Evolutionary conservation across 2,113 vertebrate genomes (phyloP).

Genomic region (Caloenas nicobarica): DNA sequence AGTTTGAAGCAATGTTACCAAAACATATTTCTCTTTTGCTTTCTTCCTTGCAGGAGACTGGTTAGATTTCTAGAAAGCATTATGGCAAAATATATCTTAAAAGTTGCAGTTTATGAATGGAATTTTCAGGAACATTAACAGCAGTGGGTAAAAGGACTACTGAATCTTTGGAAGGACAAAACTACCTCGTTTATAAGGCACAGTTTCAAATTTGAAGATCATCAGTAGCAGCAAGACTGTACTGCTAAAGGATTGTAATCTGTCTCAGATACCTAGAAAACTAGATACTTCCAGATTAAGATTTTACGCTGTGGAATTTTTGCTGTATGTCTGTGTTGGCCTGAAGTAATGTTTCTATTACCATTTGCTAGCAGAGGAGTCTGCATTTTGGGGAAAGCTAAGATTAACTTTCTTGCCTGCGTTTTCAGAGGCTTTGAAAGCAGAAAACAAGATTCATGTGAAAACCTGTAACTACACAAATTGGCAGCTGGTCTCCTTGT

Average conservation of each 20-base stretch:
- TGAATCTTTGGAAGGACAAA: not conserved
- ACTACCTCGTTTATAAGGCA: not conserved
- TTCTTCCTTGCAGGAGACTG: not conserved
- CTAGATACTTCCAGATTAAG: not conserved
- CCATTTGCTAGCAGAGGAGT: fast-evolving
- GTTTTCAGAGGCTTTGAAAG: not conserved
- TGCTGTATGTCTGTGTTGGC: not conserved
- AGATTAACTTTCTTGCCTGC: too few species aligned
- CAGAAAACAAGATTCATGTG: not conserved
- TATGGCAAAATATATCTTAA: not conserved
- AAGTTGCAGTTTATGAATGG: not conserved
- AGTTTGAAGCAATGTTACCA: not conserved
- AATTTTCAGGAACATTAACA: not conserved
- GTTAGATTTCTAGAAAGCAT: not conserved
- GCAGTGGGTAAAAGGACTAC: not conserved
- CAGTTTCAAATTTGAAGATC: not conserved
- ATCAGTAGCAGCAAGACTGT: not conserved
- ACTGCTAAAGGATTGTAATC: not conserved
- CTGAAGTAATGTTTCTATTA: not conserved
- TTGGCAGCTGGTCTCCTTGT: not conserved
- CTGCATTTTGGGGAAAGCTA: not conserved
- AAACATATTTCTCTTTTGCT: not conserved
- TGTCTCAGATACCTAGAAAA: not conserved
- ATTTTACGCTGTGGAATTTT: not conserved
- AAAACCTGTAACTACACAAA: not conserved